Base-by-base conservation (phyloP, 2,888 invertebrate species). In the Melieria omissa region DNA sequence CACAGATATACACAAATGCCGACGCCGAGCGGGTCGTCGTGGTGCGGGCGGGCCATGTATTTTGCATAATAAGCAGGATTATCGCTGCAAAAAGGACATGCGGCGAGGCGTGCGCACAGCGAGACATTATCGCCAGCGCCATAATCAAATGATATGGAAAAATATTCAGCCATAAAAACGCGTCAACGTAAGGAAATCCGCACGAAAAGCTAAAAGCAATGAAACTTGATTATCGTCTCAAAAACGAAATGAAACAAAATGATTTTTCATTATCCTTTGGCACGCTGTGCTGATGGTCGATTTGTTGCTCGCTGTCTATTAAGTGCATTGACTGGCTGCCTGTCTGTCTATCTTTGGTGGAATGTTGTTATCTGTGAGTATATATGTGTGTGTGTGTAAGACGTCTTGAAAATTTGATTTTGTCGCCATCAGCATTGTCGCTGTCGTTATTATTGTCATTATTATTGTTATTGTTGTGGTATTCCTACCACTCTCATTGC, bases 11-110 rank as follows among this genome's bases (percentile, higher is more conserved):
- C 29, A 29, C 29, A 29, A 29, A 29, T 29, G 29, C 29, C 2
- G 29, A 29, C 29, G 2, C 29, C 3, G 29, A 29, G 29, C 29
- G 29, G 2, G 29, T 29, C 29, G 29, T 29, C 29, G 29, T 60
- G 42, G 49, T 29, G 44, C 44, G 60, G 67, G 60, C 67, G 49
- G 49, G 67, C 60, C 41, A 62, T 63, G 55, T 69, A 69, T 63
- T 69, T 69, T 62, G 63, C 69, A 69, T 69, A 69, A 55, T 63
- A 63, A 69, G 67, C 67, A 61, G 69, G 63, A 69, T 69, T 55
- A 63, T 45, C 8, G 47, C 9, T 44, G 7, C 9, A 5, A 45
- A 46, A 62, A 42, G 4, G 8, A 46, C 58, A 29, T 12, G 46
- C 12, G 14, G 10, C 29, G 4, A 16, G 4, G 16, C 16, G 9